phyloP scores from a whole-genome alignment of 1,140 invertebrate genomes.

The Scaptomyza pallida region DNA sequence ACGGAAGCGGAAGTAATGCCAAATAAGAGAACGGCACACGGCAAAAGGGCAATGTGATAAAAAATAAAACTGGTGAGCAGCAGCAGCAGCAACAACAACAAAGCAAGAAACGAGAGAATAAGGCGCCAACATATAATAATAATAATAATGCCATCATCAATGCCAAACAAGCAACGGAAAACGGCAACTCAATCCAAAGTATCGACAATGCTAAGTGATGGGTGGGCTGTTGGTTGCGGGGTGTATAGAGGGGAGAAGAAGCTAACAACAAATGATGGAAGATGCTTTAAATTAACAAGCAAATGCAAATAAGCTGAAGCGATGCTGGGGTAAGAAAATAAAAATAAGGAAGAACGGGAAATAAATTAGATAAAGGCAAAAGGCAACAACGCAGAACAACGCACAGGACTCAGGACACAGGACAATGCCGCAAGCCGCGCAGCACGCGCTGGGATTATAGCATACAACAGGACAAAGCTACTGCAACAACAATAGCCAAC shows the following conservation, averaged over 20 bases:
- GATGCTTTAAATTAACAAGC: conserved; percentile 82
- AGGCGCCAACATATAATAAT: conserved; percentile 79
- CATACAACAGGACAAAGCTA: conserved; percentile 38
- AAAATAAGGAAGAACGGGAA: conserved; percentile 57
- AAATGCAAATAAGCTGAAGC: conserved; percentile 67
- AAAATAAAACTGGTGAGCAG: too few species aligned
- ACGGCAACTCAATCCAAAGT: conserved; percentile 44
- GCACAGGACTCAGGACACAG: conserved; percentile 30
- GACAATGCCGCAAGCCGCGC: conserved; percentile 37
- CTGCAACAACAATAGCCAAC: conserved; percentile 20
- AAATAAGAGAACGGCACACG: conserved; percentile 43
- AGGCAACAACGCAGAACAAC: conserved; percentile 59
- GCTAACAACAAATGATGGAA: conserved; percentile 75
- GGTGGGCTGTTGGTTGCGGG: not conserved
- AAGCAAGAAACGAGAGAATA: conserved; percentile 44
- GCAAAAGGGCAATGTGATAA: conserved; percentile 21
- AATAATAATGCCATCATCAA: conserved; percentile 76
- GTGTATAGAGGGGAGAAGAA: not conserved
- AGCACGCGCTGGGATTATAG: conserved; percentile 49
- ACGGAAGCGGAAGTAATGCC: conserved; percentile 78
- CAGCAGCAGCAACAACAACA: conserved; percentile 20
- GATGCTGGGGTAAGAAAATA: conserved; percentile 48
- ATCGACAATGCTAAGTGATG: conserved; percentile 56
- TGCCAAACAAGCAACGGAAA: conserved; percentile 54
- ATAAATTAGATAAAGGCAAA: conserved; percentile 80